Evolutionary conservation across 2,797 vertebrate genomes (phyloP).

Genomic region (Rallus crepitans): DNA sequence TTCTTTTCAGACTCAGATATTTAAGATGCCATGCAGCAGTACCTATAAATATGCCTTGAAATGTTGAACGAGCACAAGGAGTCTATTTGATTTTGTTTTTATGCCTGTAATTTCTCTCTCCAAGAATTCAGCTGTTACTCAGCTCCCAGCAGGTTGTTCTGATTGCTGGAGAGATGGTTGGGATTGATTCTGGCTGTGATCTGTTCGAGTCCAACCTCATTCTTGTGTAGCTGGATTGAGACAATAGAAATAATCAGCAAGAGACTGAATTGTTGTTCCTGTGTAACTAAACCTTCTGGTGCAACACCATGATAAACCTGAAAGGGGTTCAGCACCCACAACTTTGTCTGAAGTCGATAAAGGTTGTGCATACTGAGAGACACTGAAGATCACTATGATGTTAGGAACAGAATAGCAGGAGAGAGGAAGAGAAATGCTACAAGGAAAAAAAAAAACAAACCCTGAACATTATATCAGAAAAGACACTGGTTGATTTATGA

Average conservation of each 20-base stretch:
- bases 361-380: background rate
- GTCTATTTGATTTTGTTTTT: conserved; percentile 58
- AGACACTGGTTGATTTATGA: background rate
- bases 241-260: conserved; percentile 47
- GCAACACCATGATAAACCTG: background rate
- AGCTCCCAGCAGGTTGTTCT: conserved; percentile 41
- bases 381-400: background rate
- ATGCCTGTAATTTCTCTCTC: conserved; percentile 53
- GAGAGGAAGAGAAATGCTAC: background rate
- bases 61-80: conserved; percentile 48
- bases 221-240: conserved; percentile 2
- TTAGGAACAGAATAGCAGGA: background rate
- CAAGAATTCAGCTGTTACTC: conserved; percentile 49
- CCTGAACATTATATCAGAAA: background rate
- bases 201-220: conserved; percentile 16
- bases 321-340: background rate
- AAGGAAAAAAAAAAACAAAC: background rate
- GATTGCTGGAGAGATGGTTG: conserved; percentile 50
- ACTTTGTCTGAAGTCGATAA: background rate
- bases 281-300: background rate
- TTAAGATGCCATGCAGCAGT: conserved; percentile 27
- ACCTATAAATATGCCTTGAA: conserved; percentile 56
- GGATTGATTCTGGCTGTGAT: conserved; percentile 45
- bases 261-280: background rate
- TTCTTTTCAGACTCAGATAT: conserved; percentile 22